Evolutionary conservation across 2,113 vertebrate genomes (phyloP).

Genomic region (Echinops telfairi): DNA sequence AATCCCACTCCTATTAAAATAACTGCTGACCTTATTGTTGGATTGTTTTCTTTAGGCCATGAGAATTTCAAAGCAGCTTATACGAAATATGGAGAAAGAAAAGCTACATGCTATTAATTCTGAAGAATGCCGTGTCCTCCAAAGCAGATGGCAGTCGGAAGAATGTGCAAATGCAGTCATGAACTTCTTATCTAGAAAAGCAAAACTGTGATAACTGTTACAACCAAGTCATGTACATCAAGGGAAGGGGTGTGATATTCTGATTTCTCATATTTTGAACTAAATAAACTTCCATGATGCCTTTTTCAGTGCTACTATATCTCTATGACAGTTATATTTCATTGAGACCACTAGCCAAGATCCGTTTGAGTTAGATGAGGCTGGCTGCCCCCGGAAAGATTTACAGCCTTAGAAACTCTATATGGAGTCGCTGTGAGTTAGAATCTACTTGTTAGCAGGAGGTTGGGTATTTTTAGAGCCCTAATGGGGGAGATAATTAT

Average conservation of each 20-base stretch:
- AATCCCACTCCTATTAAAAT: not conserved
- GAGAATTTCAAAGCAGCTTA: conserved; percentile 92
- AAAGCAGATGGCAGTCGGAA: conserved; percentile 91
- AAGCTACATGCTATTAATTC: conserved; percentile 90
- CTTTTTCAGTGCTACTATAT: not conserved
- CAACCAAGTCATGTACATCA: not conserved
- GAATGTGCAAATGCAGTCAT: conserved; percentile 91
- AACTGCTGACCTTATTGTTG: not conserved
- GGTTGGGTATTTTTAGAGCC: not conserved
- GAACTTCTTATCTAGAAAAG: conserved; percentile 91
- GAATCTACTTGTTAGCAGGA: too few species aligned
- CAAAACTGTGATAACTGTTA: conserved; percentile 87
- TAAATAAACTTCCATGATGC: not conserved
- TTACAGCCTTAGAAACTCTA: too few species aligned
- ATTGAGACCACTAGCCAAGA: too few species aligned
- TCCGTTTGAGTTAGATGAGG: too few species aligned
- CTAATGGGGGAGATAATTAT: not conserved
- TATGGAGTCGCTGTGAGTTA: too few species aligned
- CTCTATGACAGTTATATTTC: not conserved
- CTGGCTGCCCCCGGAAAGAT: too few species aligned
- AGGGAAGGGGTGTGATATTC: not conserved
- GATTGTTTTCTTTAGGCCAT: conserved; percentile 87
- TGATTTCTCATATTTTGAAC: not conserved
- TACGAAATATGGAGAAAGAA: conserved; percentile 90
- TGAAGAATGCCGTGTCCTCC: conserved; percentile 89